Evolutionary conservation across 2,797 vertebrate genomes (phyloP), one percentile per base, ranked within the genome.

Genomic region (Acomys russatus): DNA sequence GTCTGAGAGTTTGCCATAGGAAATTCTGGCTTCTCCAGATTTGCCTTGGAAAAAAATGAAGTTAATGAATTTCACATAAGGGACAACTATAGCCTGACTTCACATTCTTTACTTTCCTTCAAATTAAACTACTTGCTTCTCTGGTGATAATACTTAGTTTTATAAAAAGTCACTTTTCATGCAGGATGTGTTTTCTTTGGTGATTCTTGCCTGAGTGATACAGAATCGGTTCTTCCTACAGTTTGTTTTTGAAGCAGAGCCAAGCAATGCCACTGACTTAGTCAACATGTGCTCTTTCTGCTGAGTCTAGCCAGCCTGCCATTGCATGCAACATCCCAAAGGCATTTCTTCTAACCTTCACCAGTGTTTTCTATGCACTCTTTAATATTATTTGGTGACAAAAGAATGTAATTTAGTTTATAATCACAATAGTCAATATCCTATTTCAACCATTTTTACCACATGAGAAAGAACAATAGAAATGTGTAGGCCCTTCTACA

Each of bases 81-180:
- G 59, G 56, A 10, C 38, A 73, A 92, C 10, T 66, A 15, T 28
- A 88, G 51, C 51, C 56, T 82, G 63, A 87, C 7, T 90, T 71
- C 18, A 20, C 15, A 90, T 64, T 83, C 56, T 18, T 77, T 90
- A 35, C 59, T 30, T 66, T 38, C 59, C 9, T 28, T 87, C 66
- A 59, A 63, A 56, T 89, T 44, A 92, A 91, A 90, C 63, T 33
- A 66, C 61, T 51, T 91, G 25, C 28, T 63, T 22, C n/a, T 11
- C 10, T 25, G 66, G 61, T 49, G 77, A 61, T 82, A 88, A 74
- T 14, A 44, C 70, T 93, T 66, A 18, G 9, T 89, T 96, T 94
- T 95, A 9, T 22, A 51, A 90, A 94, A 96, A 91, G 77, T 74
- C 30, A 59, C 94, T 88, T 92, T 88, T 66, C 71, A 64, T 90